These are phyloP conservation scores for Chaetodon auriga DNA, from an alignment of 2,113 vertebrate species.

Conservation along the genomic window DNA sequence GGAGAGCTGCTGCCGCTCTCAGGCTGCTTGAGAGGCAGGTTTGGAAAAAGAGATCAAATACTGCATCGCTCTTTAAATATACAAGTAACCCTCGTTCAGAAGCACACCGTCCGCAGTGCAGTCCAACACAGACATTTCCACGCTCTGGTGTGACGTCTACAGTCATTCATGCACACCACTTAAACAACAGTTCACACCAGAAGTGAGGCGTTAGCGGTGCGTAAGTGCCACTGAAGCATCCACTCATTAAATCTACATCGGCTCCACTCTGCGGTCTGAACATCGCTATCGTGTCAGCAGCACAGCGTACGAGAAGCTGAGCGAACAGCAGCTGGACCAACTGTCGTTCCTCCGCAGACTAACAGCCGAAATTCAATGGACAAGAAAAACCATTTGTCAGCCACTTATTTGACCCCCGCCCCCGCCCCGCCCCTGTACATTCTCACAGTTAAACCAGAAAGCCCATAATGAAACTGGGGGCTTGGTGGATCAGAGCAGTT, in stretches of 20 bases:
- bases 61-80: neutral
- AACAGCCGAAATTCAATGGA: too few relatives aligned
- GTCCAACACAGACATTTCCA: too few relatives aligned
- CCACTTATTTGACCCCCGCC: too few relatives aligned
- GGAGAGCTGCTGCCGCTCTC: slow-evolving; percentile 10
- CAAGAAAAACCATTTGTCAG: too few relatives aligned
- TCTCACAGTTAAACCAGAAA: too few relatives aligned
- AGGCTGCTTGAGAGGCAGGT: too few relatives aligned
- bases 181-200: neutral
- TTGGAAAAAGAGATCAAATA: neutral
- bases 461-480: neutral
- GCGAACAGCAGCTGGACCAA: neutral
- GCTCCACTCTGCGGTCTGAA: neutral
- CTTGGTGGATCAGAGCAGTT: neutral
- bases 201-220: neutral
- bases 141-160: neutral
- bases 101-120: neutral
- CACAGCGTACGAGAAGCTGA: neutral
- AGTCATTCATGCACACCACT: neutral
- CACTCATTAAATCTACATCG: neutral
- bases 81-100: neutral
- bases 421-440: too few relatives aligned
- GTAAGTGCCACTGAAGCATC: neutral
- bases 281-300: neutral
- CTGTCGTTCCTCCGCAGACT: neutral